These are phyloP conservation scores for Variabilichromis moorii DNA, from an alignment of 2,113 vertebrate genomes.

Conservation along the genomic window DNA sequence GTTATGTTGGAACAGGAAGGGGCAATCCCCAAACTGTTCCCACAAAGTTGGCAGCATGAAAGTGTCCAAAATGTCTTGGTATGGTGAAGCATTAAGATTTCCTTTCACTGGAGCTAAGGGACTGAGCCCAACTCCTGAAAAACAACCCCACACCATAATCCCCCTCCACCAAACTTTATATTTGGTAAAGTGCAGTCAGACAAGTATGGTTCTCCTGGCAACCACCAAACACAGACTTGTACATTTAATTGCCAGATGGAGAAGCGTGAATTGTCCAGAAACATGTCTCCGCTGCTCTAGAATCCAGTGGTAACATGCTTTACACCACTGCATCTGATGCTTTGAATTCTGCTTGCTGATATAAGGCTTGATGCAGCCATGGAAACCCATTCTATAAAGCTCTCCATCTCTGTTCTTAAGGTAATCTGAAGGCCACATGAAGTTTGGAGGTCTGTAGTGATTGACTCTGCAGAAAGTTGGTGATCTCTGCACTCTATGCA, in stretches of 20 bases:
- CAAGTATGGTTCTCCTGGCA: not conserved
- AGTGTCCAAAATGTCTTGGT: not conserved
- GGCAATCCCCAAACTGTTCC: not conserved
- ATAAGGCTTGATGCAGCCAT: not conserved
- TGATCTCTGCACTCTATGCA: not conserved
- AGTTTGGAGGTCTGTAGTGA: not conserved
- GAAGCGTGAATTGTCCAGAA: not conserved
- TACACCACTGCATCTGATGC: not conserved
- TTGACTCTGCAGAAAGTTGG: not conserved
- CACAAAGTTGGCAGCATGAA: not conserved
- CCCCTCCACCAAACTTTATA: rapidly evolving
- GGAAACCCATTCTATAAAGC: not conserved
- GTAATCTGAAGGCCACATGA: not conserved
- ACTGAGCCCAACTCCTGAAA: not conserved
- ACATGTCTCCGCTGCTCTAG: rapidly evolving
- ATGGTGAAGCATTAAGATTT: not conserved
- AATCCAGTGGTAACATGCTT: not conserved
- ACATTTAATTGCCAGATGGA: not conserved
- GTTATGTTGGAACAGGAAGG: not conserved
- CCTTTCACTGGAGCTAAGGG: not conserved
- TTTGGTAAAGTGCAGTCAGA: not conserved
- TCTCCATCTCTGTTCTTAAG: not conserved
- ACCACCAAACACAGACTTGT: not conserved
- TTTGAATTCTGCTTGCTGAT: not conserved
- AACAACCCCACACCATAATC: not conserved